Evolutionary conservation across 2,888 invertebrate genomes (phyloP).

Genomic region (Tromatobia lineatoria): DNA sequence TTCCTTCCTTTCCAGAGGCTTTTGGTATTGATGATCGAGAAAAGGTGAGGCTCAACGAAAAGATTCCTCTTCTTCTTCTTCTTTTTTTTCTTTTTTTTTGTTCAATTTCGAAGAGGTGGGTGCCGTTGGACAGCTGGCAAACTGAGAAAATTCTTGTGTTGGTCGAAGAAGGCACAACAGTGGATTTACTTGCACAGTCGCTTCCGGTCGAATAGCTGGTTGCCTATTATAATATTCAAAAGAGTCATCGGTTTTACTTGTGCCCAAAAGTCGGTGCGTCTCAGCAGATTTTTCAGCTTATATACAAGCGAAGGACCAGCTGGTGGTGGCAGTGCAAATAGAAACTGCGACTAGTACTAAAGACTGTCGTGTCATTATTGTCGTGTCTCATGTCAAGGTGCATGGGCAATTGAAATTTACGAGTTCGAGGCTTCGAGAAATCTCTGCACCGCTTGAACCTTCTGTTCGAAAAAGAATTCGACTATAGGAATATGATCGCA

Average conservation of each 20-base stretch:
- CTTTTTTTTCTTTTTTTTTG: background rate
- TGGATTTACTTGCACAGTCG: slow-evolving; percentile 43
- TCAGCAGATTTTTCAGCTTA: slow-evolving; percentile 4
- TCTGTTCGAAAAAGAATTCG: slow-evolving; percentile 20
- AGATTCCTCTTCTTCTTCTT: slow-evolving; percentile 1
- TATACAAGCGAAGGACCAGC: slow-evolving; percentile 24
- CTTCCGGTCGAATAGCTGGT: slow-evolving; percentile 30
- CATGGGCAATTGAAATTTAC: slow-evolving; percentile 49
- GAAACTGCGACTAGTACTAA: slow-evolving; percentile 8
- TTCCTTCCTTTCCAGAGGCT: slow-evolving; percentile 8
- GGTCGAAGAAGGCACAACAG: slow-evolving; percentile 28
- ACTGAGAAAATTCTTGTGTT: slow-evolving; percentile 14
- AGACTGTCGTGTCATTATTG: slow-evolving; percentile 35
- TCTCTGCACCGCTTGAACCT: background rate
- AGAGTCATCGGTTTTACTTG: slow-evolving; percentile 30
- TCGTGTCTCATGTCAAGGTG: slow-evolving; percentile 47
- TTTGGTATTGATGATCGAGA: background rate
- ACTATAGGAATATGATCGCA: background rate
- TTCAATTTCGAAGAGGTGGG: slow-evolving; percentile 5
- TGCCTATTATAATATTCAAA: slow-evolving; percentile 32
- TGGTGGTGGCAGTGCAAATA: slow-evolving; percentile 54
- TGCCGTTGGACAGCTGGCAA: slow-evolving; percentile 29
- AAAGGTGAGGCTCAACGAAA: background rate
- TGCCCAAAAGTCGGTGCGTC: slow-evolving; percentile 24
- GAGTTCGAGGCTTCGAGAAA: slow-evolving; percentile 28